These are phyloP conservation scores for Drosophila cognata DNA, from an alignment of 2,888 invertebrate genomes.

Conservation along the genomic window DNA sequence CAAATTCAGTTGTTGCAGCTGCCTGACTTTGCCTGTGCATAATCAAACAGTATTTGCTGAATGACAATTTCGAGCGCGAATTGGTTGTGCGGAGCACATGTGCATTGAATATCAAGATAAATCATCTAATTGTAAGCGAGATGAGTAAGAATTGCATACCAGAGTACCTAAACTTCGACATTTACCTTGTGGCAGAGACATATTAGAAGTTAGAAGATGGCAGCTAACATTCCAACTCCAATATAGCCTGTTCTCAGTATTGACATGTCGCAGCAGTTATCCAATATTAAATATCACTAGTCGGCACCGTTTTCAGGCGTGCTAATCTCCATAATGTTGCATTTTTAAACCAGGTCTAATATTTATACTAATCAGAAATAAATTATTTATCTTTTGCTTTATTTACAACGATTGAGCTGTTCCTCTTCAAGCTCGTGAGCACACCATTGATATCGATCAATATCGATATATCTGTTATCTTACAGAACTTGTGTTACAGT, in stretches of 20 bases:
- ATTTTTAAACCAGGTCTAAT: background rate
- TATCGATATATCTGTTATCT: background rate
- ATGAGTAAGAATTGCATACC: background rate
- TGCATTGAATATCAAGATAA: background rate
- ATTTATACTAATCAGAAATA: no score
- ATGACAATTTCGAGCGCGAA: constrained; percentile 45
- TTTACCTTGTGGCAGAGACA: background rate
- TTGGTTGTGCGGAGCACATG: constrained; percentile 9
- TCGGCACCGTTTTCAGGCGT: background rate
- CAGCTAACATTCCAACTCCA: background rate
- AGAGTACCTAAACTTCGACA: rapidly evolving
- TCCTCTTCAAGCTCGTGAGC: background rate
- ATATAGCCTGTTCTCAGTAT: background rate
- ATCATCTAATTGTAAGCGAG: background rate
- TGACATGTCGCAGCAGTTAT: background rate
- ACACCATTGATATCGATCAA: background rate
- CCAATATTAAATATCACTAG: background rate
- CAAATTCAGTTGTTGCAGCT: constrained; percentile 21
- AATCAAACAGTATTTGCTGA: constrained; percentile 23
- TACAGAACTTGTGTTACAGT: background rate
- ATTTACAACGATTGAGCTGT: background rate
- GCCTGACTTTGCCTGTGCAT: constrained; percentile 14
- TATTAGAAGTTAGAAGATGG: background rate
- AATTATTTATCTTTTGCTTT: no score
- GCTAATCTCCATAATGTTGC: no score